Conservation (phyloP, 2,888 invertebrate genomes). For the Sturmia bella region DNA sequence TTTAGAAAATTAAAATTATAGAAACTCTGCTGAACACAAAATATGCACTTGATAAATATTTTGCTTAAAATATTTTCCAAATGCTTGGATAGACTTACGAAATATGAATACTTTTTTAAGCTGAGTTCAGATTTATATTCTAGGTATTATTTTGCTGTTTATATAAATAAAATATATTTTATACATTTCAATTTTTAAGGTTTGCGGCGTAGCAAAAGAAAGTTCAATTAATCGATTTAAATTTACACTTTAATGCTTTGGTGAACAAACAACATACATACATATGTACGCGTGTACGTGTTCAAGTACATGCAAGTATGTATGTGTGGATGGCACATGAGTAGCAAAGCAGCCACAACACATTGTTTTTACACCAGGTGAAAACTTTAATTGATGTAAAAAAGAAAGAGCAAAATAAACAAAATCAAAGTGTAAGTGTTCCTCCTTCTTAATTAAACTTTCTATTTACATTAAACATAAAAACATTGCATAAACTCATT, state of each 20-base stretch:
- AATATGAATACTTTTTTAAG: too few species aligned
- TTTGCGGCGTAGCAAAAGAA: slow-evolving; percentile 67
- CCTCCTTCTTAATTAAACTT: slow-evolving; percentile 37
- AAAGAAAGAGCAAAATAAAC: slow-evolving; percentile 17
- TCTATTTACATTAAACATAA: slow-evolving; percentile 19
- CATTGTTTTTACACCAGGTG: neutral
- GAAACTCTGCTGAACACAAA: too few species aligned
- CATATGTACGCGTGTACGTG: too few species aligned
- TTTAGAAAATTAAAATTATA: too few species aligned
- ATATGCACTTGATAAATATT: too few species aligned
- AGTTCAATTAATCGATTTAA: slow-evolving; percentile 73
- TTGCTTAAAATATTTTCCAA: too few species aligned
- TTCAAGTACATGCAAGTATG: neutral
- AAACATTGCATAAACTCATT: neutral
- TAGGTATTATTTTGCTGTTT: slow-evolving; percentile 2
- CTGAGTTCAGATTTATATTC: neutral
- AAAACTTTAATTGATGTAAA: neutral
- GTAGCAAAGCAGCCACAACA: slow-evolving; percentile 25
- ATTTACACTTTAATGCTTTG: slow-evolving; percentile 72
- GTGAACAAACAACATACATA: slow-evolving; percentile 47
- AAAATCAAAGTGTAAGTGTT: slow-evolving; percentile 27
- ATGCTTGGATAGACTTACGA: too few species aligned
- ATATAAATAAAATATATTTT: neutral
- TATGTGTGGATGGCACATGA: neutral
- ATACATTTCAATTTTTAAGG: slow-evolving; percentile 2